Percentiles rank a stretch among this genome's conserved stretches.
Conservation (phyloP, 2,797 vertebrate species). For the Brachyalestes nurse region DNA sequence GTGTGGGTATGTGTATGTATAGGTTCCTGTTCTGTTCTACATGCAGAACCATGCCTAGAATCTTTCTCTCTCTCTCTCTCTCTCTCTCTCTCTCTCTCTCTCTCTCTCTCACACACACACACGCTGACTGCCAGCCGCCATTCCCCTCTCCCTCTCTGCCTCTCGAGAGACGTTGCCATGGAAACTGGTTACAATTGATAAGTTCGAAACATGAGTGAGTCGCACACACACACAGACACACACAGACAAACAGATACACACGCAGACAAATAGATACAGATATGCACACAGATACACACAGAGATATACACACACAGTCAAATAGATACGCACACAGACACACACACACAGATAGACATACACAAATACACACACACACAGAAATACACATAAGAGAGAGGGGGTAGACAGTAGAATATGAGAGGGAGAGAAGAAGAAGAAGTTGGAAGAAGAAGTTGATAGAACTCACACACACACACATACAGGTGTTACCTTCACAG, state of each 20-base stretch:
- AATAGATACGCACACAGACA: too few relatives aligned
- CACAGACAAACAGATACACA: background rate
- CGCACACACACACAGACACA: constrained; percentile 55
- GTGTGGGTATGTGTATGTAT: constrained; percentile 5
- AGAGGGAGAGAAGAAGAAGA: too few relatives aligned
- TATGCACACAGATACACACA: background rate
- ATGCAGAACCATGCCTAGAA: constrained; percentile 43
- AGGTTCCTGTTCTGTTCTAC: background rate
- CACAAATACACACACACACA: too few relatives aligned
- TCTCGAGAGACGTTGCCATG: constrained; percentile 77
- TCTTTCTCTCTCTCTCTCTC: too few relatives aligned
- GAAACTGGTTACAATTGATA: constrained; percentile 84
- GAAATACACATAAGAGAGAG: too few relatives aligned
- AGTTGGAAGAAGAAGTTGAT: too few relatives aligned
- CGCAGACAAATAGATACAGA: background rate
- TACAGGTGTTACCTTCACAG: too few relatives aligned
- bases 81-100: too few relatives aligned
- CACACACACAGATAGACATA: too few relatives aligned
- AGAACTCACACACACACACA: too few relatives aligned
- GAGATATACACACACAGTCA: background rate
- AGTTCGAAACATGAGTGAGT: constrained; percentile 73
- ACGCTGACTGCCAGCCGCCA: background rate
- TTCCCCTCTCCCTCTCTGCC: constrained; percentile 69
- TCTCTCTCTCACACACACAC: constrained; percentile 23
- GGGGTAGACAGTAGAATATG: too few relatives aligned